Conservation (phyloP, 2,888 invertebrate species). For the Cinara cedri region DNA sequence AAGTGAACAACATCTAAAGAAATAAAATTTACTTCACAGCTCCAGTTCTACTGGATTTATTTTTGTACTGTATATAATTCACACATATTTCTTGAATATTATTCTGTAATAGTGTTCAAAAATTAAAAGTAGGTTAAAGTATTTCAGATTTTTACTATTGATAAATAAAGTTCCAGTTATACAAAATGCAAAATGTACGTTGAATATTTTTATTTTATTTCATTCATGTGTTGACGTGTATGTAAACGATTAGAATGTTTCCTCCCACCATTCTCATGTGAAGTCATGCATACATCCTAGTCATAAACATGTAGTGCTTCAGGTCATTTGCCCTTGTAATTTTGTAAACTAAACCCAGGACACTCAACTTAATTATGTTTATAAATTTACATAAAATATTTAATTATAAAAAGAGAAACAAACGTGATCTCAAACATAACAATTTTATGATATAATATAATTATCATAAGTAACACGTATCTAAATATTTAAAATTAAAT, state of each 20-base stretch:
- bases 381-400: constrained; percentile 9
- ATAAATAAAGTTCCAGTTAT: constrained; percentile 15
- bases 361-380: constrained; percentile 36
- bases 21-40: too few relatives aligned
- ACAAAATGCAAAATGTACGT: constrained; percentile 21
- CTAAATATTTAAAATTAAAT: constrained; percentile 5
- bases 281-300: constrained; percentile 55
- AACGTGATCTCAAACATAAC: constrained; percentile 22
- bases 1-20: too few relatives aligned
- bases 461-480: neutral
- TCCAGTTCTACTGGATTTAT: too few relatives aligned
- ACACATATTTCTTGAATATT: neutral
- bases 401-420: constrained; percentile 16
- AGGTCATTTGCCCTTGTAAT: constrained; percentile 54
- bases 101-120: neutral
- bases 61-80: neutral
- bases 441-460: constrained; percentile 19
- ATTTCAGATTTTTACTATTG: constrained; percentile 1
- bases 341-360: constrained; percentile 38
- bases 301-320: constrained; percentile 48
- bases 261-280: constrained; percentile 44
- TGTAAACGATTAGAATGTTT: constrained; percentile 47
- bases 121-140: constrained; percentile 23
- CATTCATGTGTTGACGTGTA: constrained; percentile 30
- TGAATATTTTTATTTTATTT: constrained; percentile 40